Base-by-base conservation (phyloP, 2,888 invertebrate genomes). In the Phytoseiulus persimilis region DNA sequence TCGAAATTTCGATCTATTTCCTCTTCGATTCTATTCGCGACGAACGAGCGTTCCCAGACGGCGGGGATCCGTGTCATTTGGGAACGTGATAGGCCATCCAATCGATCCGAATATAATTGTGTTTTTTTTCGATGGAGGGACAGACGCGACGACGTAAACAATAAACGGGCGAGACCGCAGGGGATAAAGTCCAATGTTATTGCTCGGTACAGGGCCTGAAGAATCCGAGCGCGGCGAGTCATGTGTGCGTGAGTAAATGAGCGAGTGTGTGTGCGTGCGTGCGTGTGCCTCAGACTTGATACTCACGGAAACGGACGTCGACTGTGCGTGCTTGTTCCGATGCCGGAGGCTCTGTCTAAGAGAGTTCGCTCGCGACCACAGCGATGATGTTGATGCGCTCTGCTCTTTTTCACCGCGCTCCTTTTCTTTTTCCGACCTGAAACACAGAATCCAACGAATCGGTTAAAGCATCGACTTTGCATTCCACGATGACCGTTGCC, bases 231-330 rank as follows among this genome's bases (percentile, higher is more conserved):
- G 28, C 23, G 28, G 65, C 65, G 28, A 28, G 18, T 2, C 65
- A 65, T 65, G 18, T 65, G 65, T 39, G 65, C 65, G 65, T 65
- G 65, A 46, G 46, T 46, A 11, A 46, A 6, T 46, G 46, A 46
- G 14, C 46, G 46, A 46, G 46, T 11, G 46, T 46, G 46, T 14
- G 46, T 46, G 46, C 46, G 46, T 46, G 46, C 46, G 6, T 14
- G 46, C 46, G 46, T 23, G 65, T 28, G 65, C 28, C 9, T 65
- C 18, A 1, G 65, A 2, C 39, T 39, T 31, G 31, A 18, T 33
- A 87, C 87, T 87, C n/a, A 87, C 87, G n/a, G 87, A 87, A n/a
- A 87, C 87, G 32, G 87, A 87, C 33, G 87, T 87, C 45, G 87
- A 87, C n/a, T 87, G 87, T 33, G 87, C 33, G 32, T 87, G 87